Evolutionary conservation across 1,140 invertebrate species (phyloP).

Genomic region (Whitmania pigra): DNA sequence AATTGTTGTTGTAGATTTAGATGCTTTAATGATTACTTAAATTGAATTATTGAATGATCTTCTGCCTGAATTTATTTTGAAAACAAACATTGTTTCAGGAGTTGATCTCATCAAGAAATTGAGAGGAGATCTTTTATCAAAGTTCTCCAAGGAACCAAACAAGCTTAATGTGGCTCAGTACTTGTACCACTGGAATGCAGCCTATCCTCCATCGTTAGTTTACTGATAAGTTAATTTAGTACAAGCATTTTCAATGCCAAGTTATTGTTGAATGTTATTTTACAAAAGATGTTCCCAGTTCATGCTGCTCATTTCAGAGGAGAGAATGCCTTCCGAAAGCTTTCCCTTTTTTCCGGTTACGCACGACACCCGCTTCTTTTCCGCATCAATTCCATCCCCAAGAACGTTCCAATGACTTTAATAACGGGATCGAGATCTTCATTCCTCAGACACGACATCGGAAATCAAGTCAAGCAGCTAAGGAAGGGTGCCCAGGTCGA

Average conservation of each 20-base stretch:
- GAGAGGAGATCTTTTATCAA: constrained; percentile 71
- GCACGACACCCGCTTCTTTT: constrained; percentile 84
- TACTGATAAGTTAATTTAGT: no score
- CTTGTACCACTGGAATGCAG: constrained; percentile 88
- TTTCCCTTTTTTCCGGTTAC: constrained; percentile 84
- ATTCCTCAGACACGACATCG: constrained; percentile 77
- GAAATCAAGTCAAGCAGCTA: constrained; percentile 59
- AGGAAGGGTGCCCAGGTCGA: constrained; percentile 60
- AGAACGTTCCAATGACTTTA: constrained; percentile 70
- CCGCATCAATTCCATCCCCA: constrained; percentile 59
- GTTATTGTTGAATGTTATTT: neutral
- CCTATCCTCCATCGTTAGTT: constrained; percentile 49
- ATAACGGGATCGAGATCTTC: constrained; percentile 80
- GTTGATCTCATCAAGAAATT: constrained; percentile 72
- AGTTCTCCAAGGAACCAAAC: constrained; percentile 59
- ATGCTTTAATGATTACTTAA: neutral
- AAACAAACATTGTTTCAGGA: constrained; percentile 45
- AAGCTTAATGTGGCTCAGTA: constrained; percentile 71
- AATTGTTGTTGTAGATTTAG: neutral
- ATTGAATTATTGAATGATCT: no score
- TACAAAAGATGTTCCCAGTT: neutral
- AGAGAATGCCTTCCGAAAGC: constrained; percentile 78
- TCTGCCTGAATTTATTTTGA: no score
- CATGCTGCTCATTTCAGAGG: constrained; percentile 51
- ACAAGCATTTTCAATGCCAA: no score